Evolutionary conservation across 1,140 invertebrate genomes (phyloP).

Genomic region (Pantala flavescens): DNA sequence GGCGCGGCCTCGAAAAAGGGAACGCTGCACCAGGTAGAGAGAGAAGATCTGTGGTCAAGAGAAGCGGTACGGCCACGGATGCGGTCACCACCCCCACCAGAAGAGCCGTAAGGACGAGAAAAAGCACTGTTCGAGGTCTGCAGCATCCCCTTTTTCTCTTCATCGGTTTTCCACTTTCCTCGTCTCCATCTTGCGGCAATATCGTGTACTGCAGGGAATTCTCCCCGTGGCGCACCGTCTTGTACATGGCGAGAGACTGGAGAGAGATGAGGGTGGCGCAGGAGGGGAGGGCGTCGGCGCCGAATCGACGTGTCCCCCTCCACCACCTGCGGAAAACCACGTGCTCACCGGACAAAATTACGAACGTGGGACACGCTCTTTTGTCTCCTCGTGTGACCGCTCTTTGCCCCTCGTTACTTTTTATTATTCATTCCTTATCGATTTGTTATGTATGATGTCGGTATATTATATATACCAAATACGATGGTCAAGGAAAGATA

Average conservation of each 20-base stretch:
- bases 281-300: neutral
- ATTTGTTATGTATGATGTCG: no score
- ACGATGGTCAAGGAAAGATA: no score
- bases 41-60: slow-evolving; percentile 3
- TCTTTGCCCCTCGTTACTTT: no score
- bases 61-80: neutral
- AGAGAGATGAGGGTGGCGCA: neutral
- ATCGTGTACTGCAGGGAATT: slow-evolving; percentile 62
- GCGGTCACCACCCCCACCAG: neutral
- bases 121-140: neutral
- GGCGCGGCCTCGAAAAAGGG: neutral
- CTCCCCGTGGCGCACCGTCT: slow-evolving; percentile 60
- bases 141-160: neutral
- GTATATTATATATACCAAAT: no score
- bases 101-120: neutral
- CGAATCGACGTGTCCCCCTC: neutral
- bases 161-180: slow-evolving; percentile 38
- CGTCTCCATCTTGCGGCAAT: slow-evolving; percentile 55
- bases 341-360: no score
- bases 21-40: neutral
- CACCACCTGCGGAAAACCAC: no score
- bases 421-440: no score
- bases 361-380: no score
- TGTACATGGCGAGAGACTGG: slow-evolving; percentile 43
- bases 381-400: no score